Evolutionary conservation across 2,888 invertebrate species (phyloP).

Genomic region (Chrysopilus asiliformis): DNA sequence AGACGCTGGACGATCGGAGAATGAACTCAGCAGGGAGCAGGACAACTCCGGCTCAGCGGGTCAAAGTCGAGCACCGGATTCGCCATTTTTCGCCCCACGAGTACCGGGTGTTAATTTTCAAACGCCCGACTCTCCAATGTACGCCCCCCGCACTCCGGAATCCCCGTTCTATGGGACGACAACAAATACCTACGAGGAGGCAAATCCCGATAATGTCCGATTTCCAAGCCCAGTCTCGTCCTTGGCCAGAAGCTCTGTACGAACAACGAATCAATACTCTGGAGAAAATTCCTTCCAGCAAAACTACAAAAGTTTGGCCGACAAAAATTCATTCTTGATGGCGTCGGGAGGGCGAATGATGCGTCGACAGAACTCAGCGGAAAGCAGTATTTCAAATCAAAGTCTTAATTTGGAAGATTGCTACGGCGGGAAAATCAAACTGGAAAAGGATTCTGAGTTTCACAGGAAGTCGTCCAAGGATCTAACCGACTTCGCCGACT

Average conservation of each 20-base stretch:
- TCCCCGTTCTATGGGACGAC: slow-evolving; percentile 29
- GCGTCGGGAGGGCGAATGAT: slow-evolving; percentile 22
- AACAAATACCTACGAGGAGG: slow-evolving; percentile 26
- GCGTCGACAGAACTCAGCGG: slow-evolving; percentile 34
- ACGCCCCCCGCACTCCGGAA: slow-evolving; percentile 23
- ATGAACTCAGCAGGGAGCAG: slow-evolving; percentile 14
- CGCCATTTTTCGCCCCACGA: slow-evolving; percentile 20
- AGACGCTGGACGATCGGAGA: slow-evolving; percentile 43
- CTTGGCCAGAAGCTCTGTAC: slow-evolving; percentile 31
- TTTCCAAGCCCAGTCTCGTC: slow-evolving; percentile 22
- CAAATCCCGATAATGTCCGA: slow-evolving; percentile 9
- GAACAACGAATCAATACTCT: slow-evolving; percentile 30
- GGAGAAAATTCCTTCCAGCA: slow-evolving; percentile 33
- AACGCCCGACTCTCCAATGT: slow-evolving; percentile 19
- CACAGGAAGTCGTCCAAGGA: slow-evolving; percentile 19
- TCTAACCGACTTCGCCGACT: slow-evolving; percentile 32
- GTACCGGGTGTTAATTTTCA: slow-evolving; percentile 17
- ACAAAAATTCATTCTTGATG: slow-evolving; percentile 25
- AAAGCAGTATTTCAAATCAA: slow-evolving; percentile 36
- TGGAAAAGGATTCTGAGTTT: slow-evolving; percentile 18
- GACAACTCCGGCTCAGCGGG: slow-evolving; percentile 12
- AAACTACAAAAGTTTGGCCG: slow-evolving; percentile 28
- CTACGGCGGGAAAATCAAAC: slow-evolving; percentile 9
- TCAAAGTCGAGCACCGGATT: slow-evolving; percentile 19
- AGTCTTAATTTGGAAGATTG: slow-evolving; percentile 31